Conservation (phyloP, 2,888 invertebrate species). For the Macaria liturata region DNA sequence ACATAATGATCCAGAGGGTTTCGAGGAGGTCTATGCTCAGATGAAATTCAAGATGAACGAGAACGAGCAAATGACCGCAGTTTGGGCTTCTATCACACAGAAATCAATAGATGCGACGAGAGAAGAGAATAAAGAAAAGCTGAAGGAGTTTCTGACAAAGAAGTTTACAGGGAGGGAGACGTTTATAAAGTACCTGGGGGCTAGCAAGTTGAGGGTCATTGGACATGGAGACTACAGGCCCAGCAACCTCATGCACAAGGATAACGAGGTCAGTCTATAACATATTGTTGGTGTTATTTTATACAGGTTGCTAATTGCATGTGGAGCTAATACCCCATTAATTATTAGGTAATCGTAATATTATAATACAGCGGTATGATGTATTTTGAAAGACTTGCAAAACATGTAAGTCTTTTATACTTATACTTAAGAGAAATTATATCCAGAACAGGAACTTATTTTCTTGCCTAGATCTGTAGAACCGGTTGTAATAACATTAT, state of each 20-base stretch:
- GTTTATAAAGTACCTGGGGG: slow-evolving; percentile 28
- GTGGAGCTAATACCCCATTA: no score
- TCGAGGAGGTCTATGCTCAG: slow-evolving; percentile 35
- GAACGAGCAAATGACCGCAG: slow-evolving; percentile 9
- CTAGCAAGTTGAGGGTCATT: slow-evolving; percentile 36
- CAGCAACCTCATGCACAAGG: slow-evolving; percentile 36
- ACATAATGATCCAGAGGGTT: slow-evolving; percentile 52
- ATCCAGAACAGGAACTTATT: no score
- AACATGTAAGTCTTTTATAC: no score
- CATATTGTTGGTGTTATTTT: no score
- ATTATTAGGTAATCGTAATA: no score
- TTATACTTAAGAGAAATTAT: no score
- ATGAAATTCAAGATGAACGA: slow-evolving; percentile 30
- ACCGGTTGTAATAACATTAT: no score
- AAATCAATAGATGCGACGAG: slow-evolving; percentile 31
- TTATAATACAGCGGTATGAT: no score
- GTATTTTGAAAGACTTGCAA: no score
- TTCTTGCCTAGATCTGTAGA: no score
- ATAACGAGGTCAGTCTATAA: neutral
- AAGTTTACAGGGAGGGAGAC: neutral
- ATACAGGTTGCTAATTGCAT: no score
- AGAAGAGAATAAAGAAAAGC: slow-evolving; percentile 42
- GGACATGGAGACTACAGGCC: slow-evolving; percentile 46
- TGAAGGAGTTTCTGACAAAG: slow-evolving; percentile 33
- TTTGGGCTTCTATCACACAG: slow-evolving; percentile 2